Evolutionary conservation across 2,888 invertebrate species (phyloP).

Genomic region (Sinelater perroti): DNA sequence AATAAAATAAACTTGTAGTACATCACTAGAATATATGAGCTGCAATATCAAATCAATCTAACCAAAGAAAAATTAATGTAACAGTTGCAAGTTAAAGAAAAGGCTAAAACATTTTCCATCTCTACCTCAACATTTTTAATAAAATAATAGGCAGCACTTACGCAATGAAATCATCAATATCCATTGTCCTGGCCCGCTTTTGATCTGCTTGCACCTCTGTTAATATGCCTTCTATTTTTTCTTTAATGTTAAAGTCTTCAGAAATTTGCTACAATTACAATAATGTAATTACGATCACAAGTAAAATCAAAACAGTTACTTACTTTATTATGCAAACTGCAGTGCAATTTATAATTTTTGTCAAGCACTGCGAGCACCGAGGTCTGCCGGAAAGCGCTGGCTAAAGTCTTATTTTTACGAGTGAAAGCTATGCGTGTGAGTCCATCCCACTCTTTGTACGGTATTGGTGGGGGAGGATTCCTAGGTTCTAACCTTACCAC

Average conservation of each 20-base stretch:
- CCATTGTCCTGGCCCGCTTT: constrained; percentile 91
- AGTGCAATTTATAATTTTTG: constrained; percentile 89
- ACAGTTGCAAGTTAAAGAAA: too few species aligned
- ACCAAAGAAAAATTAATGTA: too few species aligned
- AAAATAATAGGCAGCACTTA: too few species aligned
- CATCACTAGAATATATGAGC: too few species aligned
- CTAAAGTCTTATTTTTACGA: constrained; percentile 95
- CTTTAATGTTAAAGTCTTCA: constrained; percentile 83
- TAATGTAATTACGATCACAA: background rate
- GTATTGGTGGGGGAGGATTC: constrained; percentile 95
- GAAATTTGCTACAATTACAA: constrained; percentile 71
- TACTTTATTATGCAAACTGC: constrained; percentile 86
- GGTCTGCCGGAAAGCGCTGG: constrained; percentile 87
- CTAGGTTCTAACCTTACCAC: constrained; percentile 97
- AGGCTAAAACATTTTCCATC: too few species aligned
- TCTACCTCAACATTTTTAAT: background rate
- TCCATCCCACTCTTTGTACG: constrained; percentile 99
- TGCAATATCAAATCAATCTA: too few species aligned
- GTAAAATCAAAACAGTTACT: constrained; percentile 36
- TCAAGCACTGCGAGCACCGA: constrained; percentile 85
- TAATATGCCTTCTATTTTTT: constrained; percentile 80
- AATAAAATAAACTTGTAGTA: too few species aligned
- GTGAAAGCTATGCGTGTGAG: constrained; percentile 93
- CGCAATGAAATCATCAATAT: constrained; percentile 94
- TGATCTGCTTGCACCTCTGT: constrained; percentile 72